Evolutionary conservation across 2,113 vertebrate genomes (phyloP).

Genomic region (Potamarius usumacintae): DNA sequence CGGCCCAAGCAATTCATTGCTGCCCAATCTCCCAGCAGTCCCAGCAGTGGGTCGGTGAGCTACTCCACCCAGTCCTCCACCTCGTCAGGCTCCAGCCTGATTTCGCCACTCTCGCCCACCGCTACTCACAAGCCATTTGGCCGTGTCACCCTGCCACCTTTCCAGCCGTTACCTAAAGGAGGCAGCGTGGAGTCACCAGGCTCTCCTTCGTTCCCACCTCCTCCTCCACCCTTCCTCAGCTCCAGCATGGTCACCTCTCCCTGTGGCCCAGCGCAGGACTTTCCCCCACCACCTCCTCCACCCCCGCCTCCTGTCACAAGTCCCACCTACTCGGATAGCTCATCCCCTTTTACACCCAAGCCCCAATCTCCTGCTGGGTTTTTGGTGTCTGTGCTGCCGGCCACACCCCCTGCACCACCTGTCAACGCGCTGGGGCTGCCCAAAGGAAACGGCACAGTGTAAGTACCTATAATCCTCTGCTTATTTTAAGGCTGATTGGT

Average conservation of each 20-base stretch:
- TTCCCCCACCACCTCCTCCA: slow-evolving; percentile 69
- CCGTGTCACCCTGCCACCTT: slow-evolving; percentile 73
- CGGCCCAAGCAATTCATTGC: slow-evolving; percentile 98
- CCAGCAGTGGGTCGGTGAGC: slow-evolving; percentile 72
- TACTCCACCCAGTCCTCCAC: slow-evolving; percentile 85
- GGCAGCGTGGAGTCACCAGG: slow-evolving; percentile 78
- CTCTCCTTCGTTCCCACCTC: slow-evolving; percentile 90
- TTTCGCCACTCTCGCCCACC: slow-evolving; percentile 88
- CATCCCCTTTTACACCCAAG: slow-evolving; percentile 70
- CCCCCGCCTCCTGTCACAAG: slow-evolving; percentile 73
- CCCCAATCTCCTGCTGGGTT: slow-evolving; percentile 85
- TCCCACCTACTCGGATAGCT: slow-evolving; percentile 65
- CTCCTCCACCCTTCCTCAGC: slow-evolving; percentile 87
- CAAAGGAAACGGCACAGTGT: slow-evolving; percentile 80
- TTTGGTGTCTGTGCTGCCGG: slow-evolving; percentile 89
- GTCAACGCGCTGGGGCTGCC: slow-evolving; percentile 93
- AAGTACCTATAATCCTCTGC: slow-evolving; percentile 56
- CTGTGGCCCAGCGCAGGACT: slow-evolving; percentile 63
- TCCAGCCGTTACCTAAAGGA: slow-evolving; percentile 74
- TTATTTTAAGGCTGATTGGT: not conserved
- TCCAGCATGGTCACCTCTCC: slow-evolving; percentile 81
- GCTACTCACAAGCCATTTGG: slow-evolving; percentile 79
- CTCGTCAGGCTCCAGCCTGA: slow-evolving; percentile 84
- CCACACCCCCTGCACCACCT: slow-evolving; percentile 71
- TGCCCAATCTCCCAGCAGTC: slow-evolving; percentile 78